Conservation (phyloP, 2,113 vertebrate genomes). For the Odocoileus hemionus region DNA sequence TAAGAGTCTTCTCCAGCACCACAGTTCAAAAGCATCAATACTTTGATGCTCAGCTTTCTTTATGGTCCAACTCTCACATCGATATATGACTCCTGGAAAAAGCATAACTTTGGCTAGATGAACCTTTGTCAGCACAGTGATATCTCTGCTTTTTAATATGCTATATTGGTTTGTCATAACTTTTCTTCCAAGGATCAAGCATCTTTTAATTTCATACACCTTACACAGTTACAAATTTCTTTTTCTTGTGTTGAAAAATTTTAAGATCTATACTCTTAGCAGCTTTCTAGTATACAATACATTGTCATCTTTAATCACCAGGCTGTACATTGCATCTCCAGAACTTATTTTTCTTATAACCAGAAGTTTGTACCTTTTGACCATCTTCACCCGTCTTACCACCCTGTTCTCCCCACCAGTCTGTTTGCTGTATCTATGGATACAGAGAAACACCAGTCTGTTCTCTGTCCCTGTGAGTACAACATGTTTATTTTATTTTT, state of each 20-base stretch:
- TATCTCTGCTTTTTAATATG: not conserved
- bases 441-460: not conserved
- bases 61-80: not conserved
- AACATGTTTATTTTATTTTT: not conserved
- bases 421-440: not conserved
- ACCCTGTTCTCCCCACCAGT: too few species aligned
- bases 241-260: not conserved
- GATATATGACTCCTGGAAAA: not conserved
- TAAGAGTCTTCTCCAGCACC: not conserved
- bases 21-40: not conserved
- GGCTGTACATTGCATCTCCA: not conserved
- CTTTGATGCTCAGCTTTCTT: not conserved
- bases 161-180: not conserved
- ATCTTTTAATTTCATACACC: not conserved
- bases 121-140: not conserved
- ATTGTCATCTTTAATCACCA: not conserved
- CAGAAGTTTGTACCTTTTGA: not conserved
- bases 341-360: not conserved
- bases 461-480: not conserved
- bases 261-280: not conserved
- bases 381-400: not conserved
- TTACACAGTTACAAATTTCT: not conserved
- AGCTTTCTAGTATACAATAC: not conserved
- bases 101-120: not conserved
- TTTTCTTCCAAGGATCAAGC: not conserved